Evolutionary conservation across 2,113 vertebrate species (phyloP).

Genomic region (Octodon degus): DNA sequence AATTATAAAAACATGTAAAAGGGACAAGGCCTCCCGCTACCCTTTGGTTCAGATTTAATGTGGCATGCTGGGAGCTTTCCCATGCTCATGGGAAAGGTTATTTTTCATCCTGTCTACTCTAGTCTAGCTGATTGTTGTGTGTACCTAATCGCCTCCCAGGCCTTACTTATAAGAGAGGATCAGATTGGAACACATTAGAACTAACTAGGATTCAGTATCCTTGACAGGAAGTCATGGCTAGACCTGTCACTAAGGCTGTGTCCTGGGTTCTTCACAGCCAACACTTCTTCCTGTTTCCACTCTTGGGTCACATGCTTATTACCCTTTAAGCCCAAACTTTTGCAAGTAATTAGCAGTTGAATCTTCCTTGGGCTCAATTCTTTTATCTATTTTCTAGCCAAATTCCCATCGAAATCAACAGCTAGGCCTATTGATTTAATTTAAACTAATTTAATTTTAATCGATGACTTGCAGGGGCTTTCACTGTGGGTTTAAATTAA

Average conservation of each 20-base stretch:
- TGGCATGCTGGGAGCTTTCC: conserved; percentile 51
- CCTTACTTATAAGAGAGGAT: not conserved
- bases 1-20: conserved; percentile 56
- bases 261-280: not conserved
- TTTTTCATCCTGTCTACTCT: conserved; percentile 41
- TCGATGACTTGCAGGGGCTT: conserved; percentile 70
- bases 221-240: conserved; percentile 31
- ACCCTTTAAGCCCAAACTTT: conserved; percentile 74
- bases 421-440: conserved; percentile 79
- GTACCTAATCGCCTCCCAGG: not conserved
- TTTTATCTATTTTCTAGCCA: conserved; percentile 73
- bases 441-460: conserved; percentile 81
- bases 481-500: conserved; percentile 77
- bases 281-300: conserved; percentile 44
- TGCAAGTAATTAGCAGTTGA: conserved; percentile 79
- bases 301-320: conserved; percentile 69
- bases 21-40: not conserved
- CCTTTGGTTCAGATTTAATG: conserved; percentile 60
- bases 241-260: not conserved
- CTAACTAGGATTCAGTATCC: not conserved
- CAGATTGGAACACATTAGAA: conserved; percentile 41
- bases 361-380: conserved; percentile 68
- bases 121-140: not conserved
- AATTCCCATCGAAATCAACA: conserved; percentile 78
- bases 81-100: conserved; percentile 29